Percentiles rank a stretch among this genome's conserved stretches.
Conservation (phyloP, 2,888 invertebrate genomes). For the Laothoe populi region DNA sequence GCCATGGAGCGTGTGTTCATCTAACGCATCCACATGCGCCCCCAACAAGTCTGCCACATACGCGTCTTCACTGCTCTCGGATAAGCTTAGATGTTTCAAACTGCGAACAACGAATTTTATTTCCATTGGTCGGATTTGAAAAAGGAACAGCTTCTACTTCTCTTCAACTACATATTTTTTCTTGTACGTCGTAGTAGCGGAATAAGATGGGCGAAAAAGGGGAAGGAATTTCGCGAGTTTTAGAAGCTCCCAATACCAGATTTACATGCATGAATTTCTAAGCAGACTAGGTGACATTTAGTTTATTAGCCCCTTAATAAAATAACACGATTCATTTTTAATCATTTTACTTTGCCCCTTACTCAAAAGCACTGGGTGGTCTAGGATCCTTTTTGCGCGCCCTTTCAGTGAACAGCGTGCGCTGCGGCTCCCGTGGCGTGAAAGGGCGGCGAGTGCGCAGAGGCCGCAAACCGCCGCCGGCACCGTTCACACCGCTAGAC, state of each 20-base stretch:
- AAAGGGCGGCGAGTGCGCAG: slow-evolving; percentile 93
- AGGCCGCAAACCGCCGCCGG: slow-evolving; percentile 75
- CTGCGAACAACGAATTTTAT: slow-evolving; percentile 59
- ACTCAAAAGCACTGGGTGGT: slow-evolving; percentile 92
- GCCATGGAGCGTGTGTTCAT: slow-evolving; percentile 55
- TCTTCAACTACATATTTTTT: too few relatives aligned
- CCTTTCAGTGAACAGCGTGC: slow-evolving; percentile 89
- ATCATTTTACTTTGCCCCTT: slow-evolving; percentile 41
- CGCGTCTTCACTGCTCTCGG: slow-evolving; percentile 65
- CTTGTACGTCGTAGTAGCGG: too few relatives aligned
- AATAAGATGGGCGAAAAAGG: too few relatives aligned
- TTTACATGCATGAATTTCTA: too few relatives aligned
- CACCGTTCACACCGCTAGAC: slow-evolving; percentile 43
- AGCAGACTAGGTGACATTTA: too few relatives aligned
- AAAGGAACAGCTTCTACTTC: too few relatives aligned
- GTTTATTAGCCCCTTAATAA: too few relatives aligned
- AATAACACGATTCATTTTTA: too few relatives aligned
- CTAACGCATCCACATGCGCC: slow-evolving; percentile 51
- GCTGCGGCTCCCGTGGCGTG: slow-evolving; percentile 92
- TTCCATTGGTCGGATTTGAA: not conserved
- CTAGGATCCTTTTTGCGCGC: slow-evolving; percentile 70
- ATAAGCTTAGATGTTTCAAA: slow-evolving; percentile 86
- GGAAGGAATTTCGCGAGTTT: too few relatives aligned
- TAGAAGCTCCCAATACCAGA: too few relatives aligned
- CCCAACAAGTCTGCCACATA: slow-evolving; percentile 43